phyloP scores from a whole-genome alignment of 2,113 vertebrate species.

The Toxotes jaculatrix region DNA sequence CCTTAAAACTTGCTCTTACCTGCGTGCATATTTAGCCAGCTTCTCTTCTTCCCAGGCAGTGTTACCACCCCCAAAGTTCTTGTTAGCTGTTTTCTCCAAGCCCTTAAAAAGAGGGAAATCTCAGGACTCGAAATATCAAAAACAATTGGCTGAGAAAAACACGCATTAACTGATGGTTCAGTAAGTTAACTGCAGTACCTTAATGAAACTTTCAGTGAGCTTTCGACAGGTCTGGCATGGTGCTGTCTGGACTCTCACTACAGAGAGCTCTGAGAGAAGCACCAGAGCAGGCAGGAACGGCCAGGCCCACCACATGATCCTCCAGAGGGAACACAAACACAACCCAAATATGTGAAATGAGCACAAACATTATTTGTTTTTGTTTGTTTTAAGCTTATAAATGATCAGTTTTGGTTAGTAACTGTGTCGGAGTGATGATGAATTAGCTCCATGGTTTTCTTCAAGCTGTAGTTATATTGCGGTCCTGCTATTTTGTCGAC shows the following conservation, averaged over 20 bases:
- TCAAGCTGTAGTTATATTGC: too few relatives aligned
- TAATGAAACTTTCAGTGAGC: slow-evolving; percentile 89
- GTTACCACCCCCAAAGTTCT: slow-evolving; percentile 97
- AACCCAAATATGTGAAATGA: too few relatives aligned
- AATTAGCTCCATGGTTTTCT: too few relatives aligned
- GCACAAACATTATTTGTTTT: too few relatives aligned
- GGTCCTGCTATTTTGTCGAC: background rate
- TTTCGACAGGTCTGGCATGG: slow-evolving; percentile 91
- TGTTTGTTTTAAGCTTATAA: too few relatives aligned
- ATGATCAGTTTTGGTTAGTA: too few relatives aligned
- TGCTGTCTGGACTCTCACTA: slow-evolving; percentile 82
- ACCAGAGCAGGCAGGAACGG: slow-evolving; percentile 76
- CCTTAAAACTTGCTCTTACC: slow-evolving; percentile 79
- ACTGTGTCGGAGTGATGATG: background rate
- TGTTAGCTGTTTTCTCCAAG: slow-evolving; percentile 91
- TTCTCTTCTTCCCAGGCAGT: slow-evolving; percentile 99
- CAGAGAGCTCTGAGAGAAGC: slow-evolving; percentile 79
- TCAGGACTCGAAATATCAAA: background rate
- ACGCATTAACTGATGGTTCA: background rate
- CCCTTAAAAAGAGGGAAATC: slow-evolving; percentile 81
- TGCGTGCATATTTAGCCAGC: slow-evolving; percentile 94
- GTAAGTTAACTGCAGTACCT: slow-evolving; percentile 78
- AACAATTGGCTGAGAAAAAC: background rate
- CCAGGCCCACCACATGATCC: slow-evolving; percentile 80
- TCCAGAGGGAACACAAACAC: slow-evolving; percentile 20